Evolutionary conservation across 1,140 invertebrate genomes (phyloP).

Genomic region (Rhagoletis zephyria): DNA sequence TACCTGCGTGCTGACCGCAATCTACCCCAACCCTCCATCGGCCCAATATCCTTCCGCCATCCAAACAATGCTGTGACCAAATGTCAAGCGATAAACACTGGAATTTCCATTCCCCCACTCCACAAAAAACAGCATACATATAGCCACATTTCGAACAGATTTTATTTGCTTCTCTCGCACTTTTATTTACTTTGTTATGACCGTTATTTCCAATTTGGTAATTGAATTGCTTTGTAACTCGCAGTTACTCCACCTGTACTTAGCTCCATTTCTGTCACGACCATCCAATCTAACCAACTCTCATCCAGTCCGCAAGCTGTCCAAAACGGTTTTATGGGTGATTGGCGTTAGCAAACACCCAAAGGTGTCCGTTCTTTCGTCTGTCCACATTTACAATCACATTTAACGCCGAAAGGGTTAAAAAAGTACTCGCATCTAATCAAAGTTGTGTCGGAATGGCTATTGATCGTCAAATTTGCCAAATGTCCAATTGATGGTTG

Average conservation of each 20-base stretch:
- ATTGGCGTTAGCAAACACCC: constrained; percentile 49
- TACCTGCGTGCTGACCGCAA: neutral
- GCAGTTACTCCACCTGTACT: neutral
- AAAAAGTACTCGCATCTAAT: constrained; percentile 15
- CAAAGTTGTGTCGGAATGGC: constrained; percentile 33
- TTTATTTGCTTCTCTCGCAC: constrained; percentile 12
- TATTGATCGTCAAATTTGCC: constrained; percentile 52
- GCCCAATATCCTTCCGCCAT: no score
- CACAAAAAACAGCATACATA: neutral
- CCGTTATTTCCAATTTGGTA: constrained; percentile 48
- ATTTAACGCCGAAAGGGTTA: constrained; percentile 2
- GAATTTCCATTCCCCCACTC: neutral
- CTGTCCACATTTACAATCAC: constrained; percentile 30
- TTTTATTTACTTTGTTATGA: constrained; percentile 52
- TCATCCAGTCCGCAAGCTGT: constrained; percentile 21
- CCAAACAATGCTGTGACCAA: constrained; percentile 1
- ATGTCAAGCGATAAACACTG: constrained; percentile 33
- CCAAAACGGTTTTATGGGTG: constrained; percentile 50
- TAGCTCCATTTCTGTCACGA: neutral
- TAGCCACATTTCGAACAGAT: constrained; percentile 5
- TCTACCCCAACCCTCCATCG: neutral
- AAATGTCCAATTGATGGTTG: constrained; percentile 44
- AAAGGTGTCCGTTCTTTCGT: neutral
- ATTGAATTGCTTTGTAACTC: constrained; percentile 41
- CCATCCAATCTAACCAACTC: neutral